Evolutionary conservation across 2,888 invertebrate genomes (phyloP).

Genomic region (Platycnemis pennipes): DNA sequence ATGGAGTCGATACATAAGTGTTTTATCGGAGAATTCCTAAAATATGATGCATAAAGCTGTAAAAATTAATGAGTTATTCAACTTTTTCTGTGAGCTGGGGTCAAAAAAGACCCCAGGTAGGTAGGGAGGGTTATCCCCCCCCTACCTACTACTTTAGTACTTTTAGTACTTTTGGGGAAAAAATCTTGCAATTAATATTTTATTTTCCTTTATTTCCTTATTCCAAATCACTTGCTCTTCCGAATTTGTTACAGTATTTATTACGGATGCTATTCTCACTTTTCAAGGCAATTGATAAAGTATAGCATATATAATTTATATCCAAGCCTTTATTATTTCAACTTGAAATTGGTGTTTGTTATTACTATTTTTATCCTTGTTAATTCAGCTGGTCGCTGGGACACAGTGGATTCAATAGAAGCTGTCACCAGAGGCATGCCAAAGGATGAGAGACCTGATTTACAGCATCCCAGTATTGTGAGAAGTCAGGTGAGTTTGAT

Average conservation of each 20-base stretch:
- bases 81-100: no score
- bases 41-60: no score
- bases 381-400: conserved; percentile 82
- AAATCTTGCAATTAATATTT: not conserved
- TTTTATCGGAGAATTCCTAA: no score
- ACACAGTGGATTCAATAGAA: conserved; percentile 80
- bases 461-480: conserved; percentile 75
- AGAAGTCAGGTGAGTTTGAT: conserved; percentile 75
- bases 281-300: no score
- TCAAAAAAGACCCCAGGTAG: no score
- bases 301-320: no score
- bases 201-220: not conserved
- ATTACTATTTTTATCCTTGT: no score
- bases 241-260: not conserved
- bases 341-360: conserved; percentile 52
- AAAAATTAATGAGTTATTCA: no score
- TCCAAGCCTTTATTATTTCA: no score
- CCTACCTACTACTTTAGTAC: no score
- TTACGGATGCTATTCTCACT: not conserved
- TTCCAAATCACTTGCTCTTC: not conserved
- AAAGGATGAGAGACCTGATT: conserved; percentile 75
- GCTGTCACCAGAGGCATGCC: conserved; percentile 72
- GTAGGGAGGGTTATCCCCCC: no score
- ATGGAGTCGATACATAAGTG: no score
- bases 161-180: not conserved